phyloP scores from a whole-genome alignment of 2,797 vertebrate species.

The Rhinella marina region DNA sequence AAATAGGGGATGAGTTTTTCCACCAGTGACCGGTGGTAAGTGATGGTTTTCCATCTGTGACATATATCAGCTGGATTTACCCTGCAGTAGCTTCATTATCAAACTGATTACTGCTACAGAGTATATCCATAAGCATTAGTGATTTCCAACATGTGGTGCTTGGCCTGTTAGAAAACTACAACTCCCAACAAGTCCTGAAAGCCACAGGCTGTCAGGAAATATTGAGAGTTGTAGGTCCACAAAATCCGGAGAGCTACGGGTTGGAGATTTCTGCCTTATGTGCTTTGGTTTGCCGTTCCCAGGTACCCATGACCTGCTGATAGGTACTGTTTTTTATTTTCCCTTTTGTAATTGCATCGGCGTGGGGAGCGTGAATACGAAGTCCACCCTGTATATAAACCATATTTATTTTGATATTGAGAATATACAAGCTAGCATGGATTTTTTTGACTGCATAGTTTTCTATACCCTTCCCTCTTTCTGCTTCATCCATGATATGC shows the following conservation, averaged over 20 bases:
- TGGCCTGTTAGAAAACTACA: background rate
- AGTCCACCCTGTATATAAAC: constrained; percentile 18
- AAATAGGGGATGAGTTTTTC: background rate
- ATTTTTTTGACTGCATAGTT: background rate
- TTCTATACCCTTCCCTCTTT: background rate
- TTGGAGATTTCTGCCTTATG: background rate
- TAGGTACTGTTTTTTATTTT: background rate
- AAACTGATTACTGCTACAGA: background rate
- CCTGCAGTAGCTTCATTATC: background rate
- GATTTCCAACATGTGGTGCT: background rate
- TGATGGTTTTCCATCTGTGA: background rate
- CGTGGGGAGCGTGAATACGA: background rate
- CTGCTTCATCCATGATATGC: background rate
- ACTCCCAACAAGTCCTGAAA: background rate
- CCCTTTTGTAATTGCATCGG: background rate
- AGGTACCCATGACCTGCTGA: background rate
- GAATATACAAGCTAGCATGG: background rate
- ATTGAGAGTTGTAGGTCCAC: background rate
- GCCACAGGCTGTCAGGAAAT: background rate
- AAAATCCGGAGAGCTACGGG: background rate
- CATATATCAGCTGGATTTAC: background rate
- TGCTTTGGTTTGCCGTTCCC: background rate
- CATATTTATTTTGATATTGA: constrained; percentile 39
- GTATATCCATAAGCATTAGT: background rate
- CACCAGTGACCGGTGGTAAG: background rate